phyloP scores from a whole-genome alignment of 2,797 vertebrate species.

The Taenioides sp. region DNA sequence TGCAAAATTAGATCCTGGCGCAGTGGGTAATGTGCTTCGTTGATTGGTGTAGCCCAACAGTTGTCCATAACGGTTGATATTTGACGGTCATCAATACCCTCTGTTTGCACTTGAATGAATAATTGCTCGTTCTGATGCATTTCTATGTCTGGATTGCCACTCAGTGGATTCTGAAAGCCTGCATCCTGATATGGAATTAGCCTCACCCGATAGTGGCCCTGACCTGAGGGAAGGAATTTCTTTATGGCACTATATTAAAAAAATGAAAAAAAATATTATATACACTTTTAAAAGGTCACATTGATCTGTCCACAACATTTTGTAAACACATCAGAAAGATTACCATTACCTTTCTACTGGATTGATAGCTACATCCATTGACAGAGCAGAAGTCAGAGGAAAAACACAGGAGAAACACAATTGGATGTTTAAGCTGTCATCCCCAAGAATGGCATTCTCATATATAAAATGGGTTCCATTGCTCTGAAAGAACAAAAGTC shows the following conservation, averaged over 20 bases:
- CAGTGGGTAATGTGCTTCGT: slow-evolving; percentile 22
- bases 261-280: not conserved
- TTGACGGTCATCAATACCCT: slow-evolving; percentile 47
- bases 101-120: slow-evolving; percentile 62
- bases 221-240: slow-evolving; percentile 25
- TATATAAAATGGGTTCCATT: slow-evolving; percentile 75
- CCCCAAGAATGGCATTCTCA: slow-evolving; percentile 64
- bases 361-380: slow-evolving; percentile 62
- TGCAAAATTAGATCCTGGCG: slow-evolving; percentile 63
- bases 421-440: slow-evolving; percentile 37
- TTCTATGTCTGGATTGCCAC: slow-evolving; percentile 16
- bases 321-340: not conserved
- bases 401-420: slow-evolving; percentile 67
- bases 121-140: slow-evolving; percentile 53
- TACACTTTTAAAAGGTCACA: not conserved
- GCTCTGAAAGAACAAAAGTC: slow-evolving; percentile 47
- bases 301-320: not conserved
- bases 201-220: slow-evolving; percentile 48
- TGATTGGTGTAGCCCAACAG: slow-evolving; percentile 74
- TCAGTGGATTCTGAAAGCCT: slow-evolving; percentile 45
- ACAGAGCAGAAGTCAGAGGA: slow-evolving; percentile 58
- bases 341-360: slow-evolving; percentile 62
- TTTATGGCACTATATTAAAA: slow-evolving; percentile 4
- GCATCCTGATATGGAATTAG: slow-evolving; percentile 64
- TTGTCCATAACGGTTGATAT: slow-evolving; percentile 61